Evolutionary conservation across 2,888 invertebrate species (phyloP), one percentile per base, ranked within the genome.

Genomic region (Dasysyrphus albostriatus): DNA sequence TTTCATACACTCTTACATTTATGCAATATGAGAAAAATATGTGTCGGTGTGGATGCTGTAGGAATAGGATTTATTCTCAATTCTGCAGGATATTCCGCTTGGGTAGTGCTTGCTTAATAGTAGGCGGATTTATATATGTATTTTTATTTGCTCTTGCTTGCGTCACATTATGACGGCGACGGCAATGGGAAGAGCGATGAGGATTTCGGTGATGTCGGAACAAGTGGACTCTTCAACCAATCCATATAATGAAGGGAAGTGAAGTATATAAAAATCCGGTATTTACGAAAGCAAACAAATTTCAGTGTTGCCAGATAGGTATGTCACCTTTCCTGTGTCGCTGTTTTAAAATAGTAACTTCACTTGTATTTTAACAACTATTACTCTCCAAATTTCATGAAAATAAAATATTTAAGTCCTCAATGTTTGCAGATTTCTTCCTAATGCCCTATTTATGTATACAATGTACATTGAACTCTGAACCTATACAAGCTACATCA

Each of bases 191-290:
- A 51, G 24, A 49, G 12, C n/a, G n/a, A 37, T 2, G 59, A 47
- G 44, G 24, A 59, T 37, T 47, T 24, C 32, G 59, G 65, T 58
- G 54, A 51, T 47, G 67, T 69, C 69, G 74, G 61, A 58, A 32
- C 63, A 87, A 82, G 82, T 70, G 58, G 69, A 51, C 65, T 58
- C 82, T 83, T 51, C 75, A 87, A 87, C 87, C 87, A 87, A 87
- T 87, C 87, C 82, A 87, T 87, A 75, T 75, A 82, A 82, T 65
- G 87, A 83, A 67, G 54, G 72, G 49, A 82, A 75, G 58, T 82
- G 74, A 70, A 74, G 81, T 76, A 81, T 69, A 77, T 85, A 61
- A 37, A 39, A 77, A 72, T 85, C 61, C 73, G 76, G 84, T 72
- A 76, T 59, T 84, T 72, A 67, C 39, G 29, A 84, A 81, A 65